Evolutionary conservation across 2,797 vertebrate genomes (phyloP), one percentile per base, ranked within the genome.

Genomic region (Orientallactaga sibirica): DNA sequence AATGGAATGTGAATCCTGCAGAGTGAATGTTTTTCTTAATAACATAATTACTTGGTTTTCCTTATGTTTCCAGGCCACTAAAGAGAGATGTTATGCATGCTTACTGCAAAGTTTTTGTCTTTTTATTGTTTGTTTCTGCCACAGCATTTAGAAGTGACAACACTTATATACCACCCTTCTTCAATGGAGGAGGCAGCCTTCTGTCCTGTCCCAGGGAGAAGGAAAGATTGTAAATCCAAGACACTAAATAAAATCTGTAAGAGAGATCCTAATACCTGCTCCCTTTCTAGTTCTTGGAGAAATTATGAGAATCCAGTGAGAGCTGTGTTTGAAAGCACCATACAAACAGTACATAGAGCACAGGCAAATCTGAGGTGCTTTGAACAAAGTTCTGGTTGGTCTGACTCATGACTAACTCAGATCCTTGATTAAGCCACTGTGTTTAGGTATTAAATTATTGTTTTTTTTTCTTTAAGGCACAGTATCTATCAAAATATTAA

Each of bases 401-500:
- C 48, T 77, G 55, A 85, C 62, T 86, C 18, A 77, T 86, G 20
- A 73, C 24, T 18, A 19, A 74, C 37, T 74, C 84, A 7, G 0
- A 41, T 70, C 79, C 62, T 94, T 80, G 29, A 82, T 55, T n/a
- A 62, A 66, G 29, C 19, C 9, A 14, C 18, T 70, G 25, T 83
- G 29, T 22, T n/a, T 73, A 68, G 27, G 14, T 29, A 79, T n/a
- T 22, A 29, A 66, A 78, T 18, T 68, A 37, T 48, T 58, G 6
- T 58, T 66, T 10, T 48, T n/a, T 92, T 88, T 74, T 74, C 33
- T 83, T 91, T 91, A 92, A 90, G 48, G 9, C 7, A 68, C 73
- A 90, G 8, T 27, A 62, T 27, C 55, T 90, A 24, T 82, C 62
- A 90, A 93, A 93, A 29, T 70, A 24, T 78, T 93, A 86, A 94